Base-by-base conservation (phyloP, 2,888 invertebrate species). In the Camptogramma bilineatum region DNA sequence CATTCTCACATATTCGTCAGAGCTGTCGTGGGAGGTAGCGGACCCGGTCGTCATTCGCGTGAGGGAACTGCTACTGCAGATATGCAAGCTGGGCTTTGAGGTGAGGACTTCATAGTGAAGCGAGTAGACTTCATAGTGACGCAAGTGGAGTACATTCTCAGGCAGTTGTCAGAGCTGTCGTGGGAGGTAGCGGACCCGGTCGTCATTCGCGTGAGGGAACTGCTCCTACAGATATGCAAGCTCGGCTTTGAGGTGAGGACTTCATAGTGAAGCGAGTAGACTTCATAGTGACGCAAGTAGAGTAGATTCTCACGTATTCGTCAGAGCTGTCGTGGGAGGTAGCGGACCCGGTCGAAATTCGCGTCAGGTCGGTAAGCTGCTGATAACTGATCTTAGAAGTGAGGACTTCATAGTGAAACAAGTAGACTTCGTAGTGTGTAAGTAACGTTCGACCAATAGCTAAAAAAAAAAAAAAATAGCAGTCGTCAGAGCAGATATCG, bases 71-170 rank as follows among this genome's bases (percentile, higher is more conserved):
- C 74, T 98, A 69, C 96, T 98, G 88, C 97, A 98, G 85, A 96
- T 97, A 57, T 98, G 96, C 88, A 96, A 96, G 83, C 97, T 98
- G 80, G 98, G 97, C 10, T 98, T 98, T 83, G 98, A 98, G 94
- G 95, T 95, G 21, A 48, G 48, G 48, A 48, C 19, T 28, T 50
- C 52, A 52, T 17, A 44, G 21, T 42, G 18, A 4, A 55, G 4
- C 34, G n/a, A 39, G 17, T 4, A 16, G 17, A 44, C 44, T 44
- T 16, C 44, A 17, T 44, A 44, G 44, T 3, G 62, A 58, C 55
- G 2, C 88, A 90, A 68, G 88, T 88, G 39, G 67, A 77, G 55
- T 67, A 72, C 42, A 83, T 89, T 16, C 73, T 91, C 68, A 79
- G 82, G 65, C 76, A 78, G 18, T 63, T 77, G n/a, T 42, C 61